These are phyloP conservation scores for Corythaeola cristata DNA, from an alignment of 2,113 vertebrate genomes.

Conservation along the genomic window DNA sequence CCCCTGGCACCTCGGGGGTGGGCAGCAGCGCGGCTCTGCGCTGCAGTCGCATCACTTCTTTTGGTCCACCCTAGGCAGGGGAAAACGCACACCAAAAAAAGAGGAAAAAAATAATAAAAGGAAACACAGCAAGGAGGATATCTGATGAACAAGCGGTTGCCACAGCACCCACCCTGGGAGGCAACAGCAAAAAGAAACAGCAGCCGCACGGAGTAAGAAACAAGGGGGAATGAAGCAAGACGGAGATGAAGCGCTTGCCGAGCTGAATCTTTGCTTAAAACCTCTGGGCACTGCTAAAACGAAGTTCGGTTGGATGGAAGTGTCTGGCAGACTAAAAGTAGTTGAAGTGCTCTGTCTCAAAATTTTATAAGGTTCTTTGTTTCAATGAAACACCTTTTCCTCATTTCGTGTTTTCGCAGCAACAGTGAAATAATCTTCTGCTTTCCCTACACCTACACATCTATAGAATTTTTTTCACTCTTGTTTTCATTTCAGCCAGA, in stretches of 20 bases:
- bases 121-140: neutral
- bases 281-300: neutral
- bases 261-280: neutral
- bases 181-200: neutral
- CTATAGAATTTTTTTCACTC: neutral
- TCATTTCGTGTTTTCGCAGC: neutral
- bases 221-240: neutral
- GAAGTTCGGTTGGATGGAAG: neutral
- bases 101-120: too few species aligned
- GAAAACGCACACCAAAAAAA: neutral
- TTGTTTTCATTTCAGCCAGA: neutral
- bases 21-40: rapidly evolving
- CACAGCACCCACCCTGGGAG: neutral
- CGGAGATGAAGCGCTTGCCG: neutral
- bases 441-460: neutral
- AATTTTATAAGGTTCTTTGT: neutral
- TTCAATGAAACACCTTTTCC: neutral
- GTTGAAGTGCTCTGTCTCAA: neutral
- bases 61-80: too few species aligned
- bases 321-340: neutral
- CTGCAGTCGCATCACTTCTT: neutral
- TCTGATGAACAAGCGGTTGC: neutral
- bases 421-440: neutral
- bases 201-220: neutral
- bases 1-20: neutral